Conservation (phyloP, 2,888 invertebrate genomes). For the Dicranocentrus wangi region DNA sequence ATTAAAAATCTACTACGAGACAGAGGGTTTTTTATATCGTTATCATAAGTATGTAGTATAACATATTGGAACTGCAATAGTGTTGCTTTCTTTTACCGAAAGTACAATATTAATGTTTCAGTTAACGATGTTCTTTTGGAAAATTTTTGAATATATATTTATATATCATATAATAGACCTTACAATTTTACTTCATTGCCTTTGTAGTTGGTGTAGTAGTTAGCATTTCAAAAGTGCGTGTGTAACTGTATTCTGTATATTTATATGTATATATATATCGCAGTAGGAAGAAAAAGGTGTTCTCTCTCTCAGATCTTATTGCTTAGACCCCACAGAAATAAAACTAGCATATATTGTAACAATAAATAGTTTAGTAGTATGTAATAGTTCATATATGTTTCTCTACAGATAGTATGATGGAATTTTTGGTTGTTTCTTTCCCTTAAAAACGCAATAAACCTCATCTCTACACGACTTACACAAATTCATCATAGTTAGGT, state of each 20-base stretch:
- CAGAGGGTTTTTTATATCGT: not conserved
- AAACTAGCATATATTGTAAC: constrained; percentile 1
- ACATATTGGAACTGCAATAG: not conserved
- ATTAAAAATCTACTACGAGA: constrained; percentile 13
- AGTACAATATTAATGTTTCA: too few relatives aligned
- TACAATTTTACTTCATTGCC: too few relatives aligned
- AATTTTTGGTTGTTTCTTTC: constrained; percentile 50
- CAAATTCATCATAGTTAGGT: not conserved
- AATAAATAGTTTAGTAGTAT: constrained; percentile 19
- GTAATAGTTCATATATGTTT: constrained; percentile 11
- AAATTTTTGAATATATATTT: not conserved
- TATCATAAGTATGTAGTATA: not conserved
- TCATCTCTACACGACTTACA: not conserved
- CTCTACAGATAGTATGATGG: constrained; percentile 27
- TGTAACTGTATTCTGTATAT: too few relatives aligned
- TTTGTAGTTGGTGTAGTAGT: too few relatives aligned
- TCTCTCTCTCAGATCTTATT: constrained; percentile 57
- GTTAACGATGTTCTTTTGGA: too few relatives aligned
- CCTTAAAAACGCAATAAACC: constrained; percentile 6
- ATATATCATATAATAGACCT: not conserved
- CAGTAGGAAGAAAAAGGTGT: constrained; percentile 39
- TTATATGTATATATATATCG: constrained; percentile 19
- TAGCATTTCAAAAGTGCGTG: too few relatives aligned
- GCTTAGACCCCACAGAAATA: constrained; percentile 25
- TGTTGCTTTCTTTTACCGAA: too few relatives aligned